A percentile compares a stretch with the other conserved stretches of the same genome.
These are phyloP conservation scores for Hystrix cristata DNA, from an alignment of 2,113 vertebrate species.

Conservation along the genomic window DNA sequence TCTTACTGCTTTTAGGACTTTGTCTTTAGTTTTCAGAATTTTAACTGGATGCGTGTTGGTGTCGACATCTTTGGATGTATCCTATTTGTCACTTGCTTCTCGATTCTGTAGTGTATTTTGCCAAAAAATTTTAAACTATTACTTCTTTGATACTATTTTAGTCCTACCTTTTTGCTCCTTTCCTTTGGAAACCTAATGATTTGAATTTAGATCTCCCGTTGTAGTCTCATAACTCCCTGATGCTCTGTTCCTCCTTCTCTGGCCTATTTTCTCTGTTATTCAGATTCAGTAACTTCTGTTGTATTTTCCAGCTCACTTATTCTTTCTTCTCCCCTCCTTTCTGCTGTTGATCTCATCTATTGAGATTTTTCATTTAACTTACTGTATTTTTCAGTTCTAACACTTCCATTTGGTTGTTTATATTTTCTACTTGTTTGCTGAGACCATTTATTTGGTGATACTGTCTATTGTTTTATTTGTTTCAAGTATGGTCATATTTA, in stretches of 20 bases:
- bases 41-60: background rate
- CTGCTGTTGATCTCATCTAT: background rate
- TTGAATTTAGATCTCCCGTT: background rate
- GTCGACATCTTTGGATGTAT: background rate
- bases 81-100: background rate
- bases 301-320: background rate
- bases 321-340: background rate
- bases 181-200: background rate
- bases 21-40: background rate
- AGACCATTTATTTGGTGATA: background rate
- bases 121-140: background rate
- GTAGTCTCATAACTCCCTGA: background rate
- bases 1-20: background rate
- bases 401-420: background rate
- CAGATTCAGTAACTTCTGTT: background rate
- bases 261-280: background rate
- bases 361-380: conserved; percentile 16
- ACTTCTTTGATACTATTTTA: background rate
- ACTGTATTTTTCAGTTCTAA: background rate
- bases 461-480: background rate
- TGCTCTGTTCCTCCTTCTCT: background rate
- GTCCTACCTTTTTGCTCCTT: background rate
- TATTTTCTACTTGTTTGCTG: background rate
- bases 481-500: background rate
- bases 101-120: background rate